These are phyloP conservation scores for Magallana ariakensis DNA, from an alignment of 1,140 invertebrate genomes.

Conservation along the genomic window DNA sequence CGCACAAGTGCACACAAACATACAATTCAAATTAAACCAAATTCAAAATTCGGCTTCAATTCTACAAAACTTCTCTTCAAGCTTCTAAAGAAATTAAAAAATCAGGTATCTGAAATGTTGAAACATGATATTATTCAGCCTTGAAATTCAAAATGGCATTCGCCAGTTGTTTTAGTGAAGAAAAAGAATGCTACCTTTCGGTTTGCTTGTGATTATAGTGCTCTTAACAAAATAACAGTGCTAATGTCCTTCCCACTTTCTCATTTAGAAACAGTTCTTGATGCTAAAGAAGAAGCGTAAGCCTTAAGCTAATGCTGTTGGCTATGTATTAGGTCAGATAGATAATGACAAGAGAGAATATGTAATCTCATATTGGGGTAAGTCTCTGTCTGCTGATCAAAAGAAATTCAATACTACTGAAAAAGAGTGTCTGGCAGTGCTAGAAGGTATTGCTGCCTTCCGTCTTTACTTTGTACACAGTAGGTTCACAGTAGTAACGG, in stretches of 20 bases:
- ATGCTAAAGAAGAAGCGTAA: not conserved
- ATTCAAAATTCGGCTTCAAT: slow-evolving; percentile 24
- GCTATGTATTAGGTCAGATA: too few species aligned
- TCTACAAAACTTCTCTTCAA: slow-evolving; percentile 37
- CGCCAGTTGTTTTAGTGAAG: slow-evolving; percentile 38
- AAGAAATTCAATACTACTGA: too few species aligned
- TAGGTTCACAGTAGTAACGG: too few species aligned
- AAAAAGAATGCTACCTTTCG: too few species aligned
- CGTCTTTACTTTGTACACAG: too few species aligned
- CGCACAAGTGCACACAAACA: slow-evolving; percentile 4
- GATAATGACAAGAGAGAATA: too few species aligned
- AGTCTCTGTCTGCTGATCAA: too few species aligned
- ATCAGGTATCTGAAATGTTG: slow-evolving; percentile 52
- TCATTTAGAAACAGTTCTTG: not conserved
- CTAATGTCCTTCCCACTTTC: not conserved
- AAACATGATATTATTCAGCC: slow-evolving; percentile 51
- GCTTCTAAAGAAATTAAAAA: slow-evolving; percentile 32
- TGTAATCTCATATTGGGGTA: too few species aligned
- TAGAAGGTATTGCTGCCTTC: too few species aligned
- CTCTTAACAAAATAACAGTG: too few species aligned
- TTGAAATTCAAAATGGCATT: slow-evolving; percentile 45
- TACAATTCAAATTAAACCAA: slow-evolving; percentile 16
- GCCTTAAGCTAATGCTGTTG: not conserved
- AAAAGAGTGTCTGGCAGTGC: too few species aligned
- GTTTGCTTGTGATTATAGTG: too few species aligned